Evolutionary conservation across 2,113 vertebrate species (phyloP).

Genomic region (Pipa parva): DNA sequence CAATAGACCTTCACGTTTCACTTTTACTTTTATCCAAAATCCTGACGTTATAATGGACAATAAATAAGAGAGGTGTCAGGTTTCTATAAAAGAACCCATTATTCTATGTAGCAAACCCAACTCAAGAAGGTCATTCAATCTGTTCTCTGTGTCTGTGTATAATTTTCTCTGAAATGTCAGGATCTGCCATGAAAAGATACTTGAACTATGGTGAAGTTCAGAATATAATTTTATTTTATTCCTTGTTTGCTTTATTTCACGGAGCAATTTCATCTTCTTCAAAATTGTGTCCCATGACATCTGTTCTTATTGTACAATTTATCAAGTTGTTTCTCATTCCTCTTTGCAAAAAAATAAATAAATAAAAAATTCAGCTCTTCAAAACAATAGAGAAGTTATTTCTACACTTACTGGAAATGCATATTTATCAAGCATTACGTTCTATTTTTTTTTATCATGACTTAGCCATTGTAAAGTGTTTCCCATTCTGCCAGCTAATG

Average conservation of each 20-base stretch:
- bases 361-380: not conserved
- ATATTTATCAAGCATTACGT: no score
- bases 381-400: not conserved
- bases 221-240: not conserved
- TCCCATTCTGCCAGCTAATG: no score
- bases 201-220: not conserved
- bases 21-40: no score
- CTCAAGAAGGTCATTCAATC: not conserved
- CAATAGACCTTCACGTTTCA: no score
- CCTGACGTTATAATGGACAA: no score
- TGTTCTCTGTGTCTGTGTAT: not conserved
- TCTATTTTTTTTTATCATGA: no score
- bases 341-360: not conserved
- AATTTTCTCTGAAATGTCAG: not conserved
- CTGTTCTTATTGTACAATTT: not conserved
- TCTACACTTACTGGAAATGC: no score
- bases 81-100: not conserved
- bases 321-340: not conserved
- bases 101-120: not conserved
- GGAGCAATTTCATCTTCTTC: not conserved
- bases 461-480: no score
- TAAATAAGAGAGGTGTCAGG: no score
- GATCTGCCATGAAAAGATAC: not conserved
- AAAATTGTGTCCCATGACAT: not conserved
- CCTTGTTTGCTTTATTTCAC: not conserved